Conservation (phyloP, 2,797 vertebrate species). For the Caiman crocodilus region DNA sequence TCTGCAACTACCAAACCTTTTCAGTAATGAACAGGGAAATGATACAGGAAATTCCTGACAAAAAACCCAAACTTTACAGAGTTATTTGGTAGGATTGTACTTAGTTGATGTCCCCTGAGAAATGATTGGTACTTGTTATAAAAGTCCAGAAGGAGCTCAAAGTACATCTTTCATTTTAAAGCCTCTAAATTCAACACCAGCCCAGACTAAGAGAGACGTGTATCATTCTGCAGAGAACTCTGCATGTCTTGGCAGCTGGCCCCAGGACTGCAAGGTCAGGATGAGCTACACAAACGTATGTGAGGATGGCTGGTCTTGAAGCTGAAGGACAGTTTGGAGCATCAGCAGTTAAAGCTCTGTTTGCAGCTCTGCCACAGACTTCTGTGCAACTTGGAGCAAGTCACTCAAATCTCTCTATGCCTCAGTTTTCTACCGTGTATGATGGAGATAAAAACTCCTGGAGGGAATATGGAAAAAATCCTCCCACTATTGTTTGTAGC, state of each 20-base stretch:
- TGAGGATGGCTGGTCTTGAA: background rate
- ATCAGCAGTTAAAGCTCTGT: background rate
- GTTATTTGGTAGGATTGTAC: background rate
- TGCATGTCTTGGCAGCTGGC: background rate
- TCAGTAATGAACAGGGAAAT: background rate
- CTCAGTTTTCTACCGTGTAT: background rate
- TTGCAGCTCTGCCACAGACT: background rate
- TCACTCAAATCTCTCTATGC: background rate
- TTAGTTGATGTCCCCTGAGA: fast-evolving
- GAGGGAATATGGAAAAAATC: no score
- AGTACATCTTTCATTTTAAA: background rate
- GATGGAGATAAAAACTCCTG: background rate
- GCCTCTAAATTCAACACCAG: background rate
- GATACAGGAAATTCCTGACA: fast-evolving
- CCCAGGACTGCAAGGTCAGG: background rate
- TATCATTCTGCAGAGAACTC: background rate
- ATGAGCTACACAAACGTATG: background rate
- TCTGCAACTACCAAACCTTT: background rate
- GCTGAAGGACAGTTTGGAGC: background rate
- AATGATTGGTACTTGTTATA: background rate
- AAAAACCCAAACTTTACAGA: background rate
- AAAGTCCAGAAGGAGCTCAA: background rate
- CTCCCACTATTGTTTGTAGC: background rate
- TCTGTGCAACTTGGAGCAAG: background rate
- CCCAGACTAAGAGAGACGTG: background rate